phyloP scores from a whole-genome alignment of 2,113 vertebrate genomes.

The Onychostruthus taczanowskii region DNA sequence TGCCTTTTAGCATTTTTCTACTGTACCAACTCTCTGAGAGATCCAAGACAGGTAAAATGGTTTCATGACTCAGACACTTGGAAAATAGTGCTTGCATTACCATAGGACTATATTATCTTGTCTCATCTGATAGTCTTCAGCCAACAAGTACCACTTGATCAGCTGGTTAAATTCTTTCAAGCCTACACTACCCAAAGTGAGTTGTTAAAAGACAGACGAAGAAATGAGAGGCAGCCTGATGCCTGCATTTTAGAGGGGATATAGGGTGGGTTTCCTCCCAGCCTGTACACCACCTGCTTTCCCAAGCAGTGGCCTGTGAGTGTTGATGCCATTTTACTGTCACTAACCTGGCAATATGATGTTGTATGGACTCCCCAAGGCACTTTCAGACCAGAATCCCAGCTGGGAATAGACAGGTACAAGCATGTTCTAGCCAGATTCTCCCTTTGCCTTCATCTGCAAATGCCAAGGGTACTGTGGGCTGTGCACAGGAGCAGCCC shows the following conservation, averaged over 20 bases:
- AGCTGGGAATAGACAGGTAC: neutral
- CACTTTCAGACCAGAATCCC: neutral
- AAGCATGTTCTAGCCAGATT: neutral
- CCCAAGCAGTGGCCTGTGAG: rapidly evolving
- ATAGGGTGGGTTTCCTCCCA: neutral
- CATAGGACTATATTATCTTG: neutral
- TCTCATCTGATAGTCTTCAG: neutral
- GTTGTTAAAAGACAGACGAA: neutral
- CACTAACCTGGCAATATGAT: rapidly evolving
- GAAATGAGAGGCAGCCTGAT: neutral
- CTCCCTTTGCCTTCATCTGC: neutral
- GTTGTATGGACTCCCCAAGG: neutral
- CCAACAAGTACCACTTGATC: neutral
- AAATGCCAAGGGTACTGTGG: neutral
- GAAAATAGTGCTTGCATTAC: neutral
- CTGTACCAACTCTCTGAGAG: neutral
- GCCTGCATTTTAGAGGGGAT: neutral
- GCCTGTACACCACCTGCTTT: neutral
- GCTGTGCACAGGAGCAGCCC: neutral
- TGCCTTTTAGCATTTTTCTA: neutral
- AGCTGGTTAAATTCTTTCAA: neutral
- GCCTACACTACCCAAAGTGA: neutral
- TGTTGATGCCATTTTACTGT: neutral
- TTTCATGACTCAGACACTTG: neutral
- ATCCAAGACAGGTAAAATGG: neutral